phyloP scores from a whole-genome alignment of 2,797 vertebrate species.

The Sebastes taczanowskii region DNA sequence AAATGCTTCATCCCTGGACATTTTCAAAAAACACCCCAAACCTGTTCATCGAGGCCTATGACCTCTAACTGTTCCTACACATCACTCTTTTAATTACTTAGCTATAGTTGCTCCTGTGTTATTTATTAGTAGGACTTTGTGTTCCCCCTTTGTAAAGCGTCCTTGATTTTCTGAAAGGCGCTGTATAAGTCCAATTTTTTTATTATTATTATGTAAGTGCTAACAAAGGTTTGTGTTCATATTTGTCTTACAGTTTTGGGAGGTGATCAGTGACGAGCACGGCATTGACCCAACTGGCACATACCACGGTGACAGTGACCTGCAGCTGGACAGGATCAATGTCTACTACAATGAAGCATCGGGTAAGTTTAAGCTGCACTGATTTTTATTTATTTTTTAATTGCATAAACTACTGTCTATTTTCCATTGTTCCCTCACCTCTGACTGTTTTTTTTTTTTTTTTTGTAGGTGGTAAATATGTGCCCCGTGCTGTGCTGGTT shows the following conservation, averaged over 20 bases:
- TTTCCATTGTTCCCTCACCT: background rate
- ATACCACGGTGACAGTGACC: conserved; percentile 86
- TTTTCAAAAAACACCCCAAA: too few species aligned
- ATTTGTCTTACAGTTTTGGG: conserved; percentile 79
- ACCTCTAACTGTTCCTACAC: too few species aligned
- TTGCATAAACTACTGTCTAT: background rate
- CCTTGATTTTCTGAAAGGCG: too few species aligned
- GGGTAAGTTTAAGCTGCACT: conserved; percentile 44
- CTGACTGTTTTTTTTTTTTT: background rate
- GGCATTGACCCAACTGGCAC: conserved; percentile 87
- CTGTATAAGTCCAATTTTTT: too few species aligned
- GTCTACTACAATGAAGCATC: conserved; percentile 88
- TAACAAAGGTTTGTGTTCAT: background rate
- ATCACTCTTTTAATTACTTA: too few species aligned
- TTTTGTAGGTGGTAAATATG: conserved; percentile 84
- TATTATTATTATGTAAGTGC: too few species aligned
- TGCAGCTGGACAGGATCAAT: conserved; percentile 87
- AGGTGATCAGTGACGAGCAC: conserved; percentile 87
- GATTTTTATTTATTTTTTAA: background rate
- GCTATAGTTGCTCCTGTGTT: too few species aligned
- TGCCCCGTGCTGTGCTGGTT: conserved; percentile 85
- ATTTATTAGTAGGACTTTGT: too few species aligned
- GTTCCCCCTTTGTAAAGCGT: too few species aligned
- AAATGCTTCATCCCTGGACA: too few species aligned
- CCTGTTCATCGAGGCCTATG: too few species aligned